Percentiles rank a stretch among this genome's conserved stretches.
Evolutionary conservation across 2,888 invertebrate genomes (phyloP).

Genomic region (Fabriciana adippe): DNA sequence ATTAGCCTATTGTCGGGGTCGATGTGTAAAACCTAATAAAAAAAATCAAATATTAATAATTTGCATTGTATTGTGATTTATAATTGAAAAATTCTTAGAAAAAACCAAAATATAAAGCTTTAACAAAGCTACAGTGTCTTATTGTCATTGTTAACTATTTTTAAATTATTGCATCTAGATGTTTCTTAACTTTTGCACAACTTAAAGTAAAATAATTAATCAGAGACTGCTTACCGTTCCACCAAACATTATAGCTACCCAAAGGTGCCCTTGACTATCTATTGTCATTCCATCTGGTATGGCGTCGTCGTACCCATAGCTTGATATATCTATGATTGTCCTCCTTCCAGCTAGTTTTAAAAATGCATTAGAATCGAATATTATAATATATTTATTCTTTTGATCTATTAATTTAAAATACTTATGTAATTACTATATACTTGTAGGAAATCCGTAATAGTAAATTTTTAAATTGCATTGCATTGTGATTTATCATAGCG

Average conservation of each 20-base stretch:
- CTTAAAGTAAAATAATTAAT: background rate
- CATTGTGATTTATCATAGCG: too few species aligned
- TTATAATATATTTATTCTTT: too few species aligned
- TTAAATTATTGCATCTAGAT: too few species aligned
- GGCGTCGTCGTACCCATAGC: conserved; percentile 69
- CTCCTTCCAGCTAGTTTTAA: conserved; percentile 54
- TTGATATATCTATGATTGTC: conserved; percentile 60
- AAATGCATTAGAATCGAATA: background rate
- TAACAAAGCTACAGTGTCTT: too few species aligned
- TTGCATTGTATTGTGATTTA: background rate
- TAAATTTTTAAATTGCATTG: too few species aligned
- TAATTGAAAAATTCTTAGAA: too few species aligned
- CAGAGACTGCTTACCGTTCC: conserved; percentile 76
- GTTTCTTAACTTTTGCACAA: too few species aligned
- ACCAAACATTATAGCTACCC: conserved; percentile 86
- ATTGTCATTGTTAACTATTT: too few species aligned
- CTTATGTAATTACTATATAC: too few species aligned
- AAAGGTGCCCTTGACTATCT: conserved; percentile 87
- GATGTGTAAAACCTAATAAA: conserved; percentile 79
- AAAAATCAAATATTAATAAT: conserved; percentile 1
- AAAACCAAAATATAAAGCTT: too few species aligned
- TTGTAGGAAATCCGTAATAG: too few species aligned
- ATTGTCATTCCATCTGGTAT: conserved; percentile 89
- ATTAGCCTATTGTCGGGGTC: conserved; percentile 76
- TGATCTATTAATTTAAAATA: too few species aligned